Conservation (phyloP, 2,113 vertebrate species). For the Microtus montanus region DNA sequence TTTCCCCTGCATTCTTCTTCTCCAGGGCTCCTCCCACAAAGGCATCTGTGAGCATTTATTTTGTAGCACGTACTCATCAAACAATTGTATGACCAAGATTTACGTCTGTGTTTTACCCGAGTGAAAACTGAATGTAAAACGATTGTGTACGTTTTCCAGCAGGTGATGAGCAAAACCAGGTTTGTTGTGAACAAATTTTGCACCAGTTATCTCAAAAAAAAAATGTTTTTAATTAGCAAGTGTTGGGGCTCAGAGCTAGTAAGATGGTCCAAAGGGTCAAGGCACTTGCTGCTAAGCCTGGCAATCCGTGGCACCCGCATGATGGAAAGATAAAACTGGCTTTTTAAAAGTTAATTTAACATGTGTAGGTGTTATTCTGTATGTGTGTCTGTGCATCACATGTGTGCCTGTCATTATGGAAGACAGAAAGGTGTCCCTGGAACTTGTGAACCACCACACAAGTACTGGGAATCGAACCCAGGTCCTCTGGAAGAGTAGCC, state of each 20-base stretch:
- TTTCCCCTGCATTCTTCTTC: not conserved
- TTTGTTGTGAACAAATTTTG: not conserved
- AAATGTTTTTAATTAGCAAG: not conserved
- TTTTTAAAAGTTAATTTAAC: not conserved
- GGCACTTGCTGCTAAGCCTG: not conserved
- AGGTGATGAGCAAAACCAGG: not conserved
- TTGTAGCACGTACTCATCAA: not conserved
- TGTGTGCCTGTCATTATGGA: not conserved
- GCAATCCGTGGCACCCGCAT: not conserved
- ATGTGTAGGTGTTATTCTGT: not conserved
- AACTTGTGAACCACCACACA: not conserved
- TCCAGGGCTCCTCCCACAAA: not conserved
- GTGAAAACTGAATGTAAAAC: not conserved
- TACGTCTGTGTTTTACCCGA: not conserved
- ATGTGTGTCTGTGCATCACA: not conserved
- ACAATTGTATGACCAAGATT: not conserved
- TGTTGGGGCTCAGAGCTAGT: no score
- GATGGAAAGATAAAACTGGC: not conserved
- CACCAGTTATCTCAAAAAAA: not conserved
- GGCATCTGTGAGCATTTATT: not conserved
- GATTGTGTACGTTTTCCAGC: not conserved
- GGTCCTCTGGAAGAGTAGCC: not conserved
- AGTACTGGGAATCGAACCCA: not conserved
- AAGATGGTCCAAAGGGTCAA: not conserved
- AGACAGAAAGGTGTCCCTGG: not conserved